phyloP scores from a whole-genome alignment of 2,113 vertebrate species.

The Psammodynastes pulverulentus region DNA sequence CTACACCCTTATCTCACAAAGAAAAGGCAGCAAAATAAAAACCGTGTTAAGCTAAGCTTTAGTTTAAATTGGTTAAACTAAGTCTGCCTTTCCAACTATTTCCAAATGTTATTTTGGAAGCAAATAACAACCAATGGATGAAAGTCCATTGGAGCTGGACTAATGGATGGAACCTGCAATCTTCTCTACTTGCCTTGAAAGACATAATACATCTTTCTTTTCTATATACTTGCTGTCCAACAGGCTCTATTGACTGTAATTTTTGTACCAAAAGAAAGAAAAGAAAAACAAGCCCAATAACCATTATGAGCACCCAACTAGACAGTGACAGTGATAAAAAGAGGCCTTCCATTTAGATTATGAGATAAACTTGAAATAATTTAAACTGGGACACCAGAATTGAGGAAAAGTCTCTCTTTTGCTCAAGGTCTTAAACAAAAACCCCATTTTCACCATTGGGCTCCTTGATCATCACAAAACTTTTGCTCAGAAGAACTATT shows the following conservation, averaged over 20 bases:
- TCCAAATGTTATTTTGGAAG: neutral
- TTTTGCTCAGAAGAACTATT: conserved; percentile 1
- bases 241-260: neutral
- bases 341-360: neutral
- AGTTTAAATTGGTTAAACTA: neutral
- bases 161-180: neutral
- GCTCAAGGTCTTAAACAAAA: neutral
- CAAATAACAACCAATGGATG: neutral
- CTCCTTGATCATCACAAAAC: conserved; percentile 24
- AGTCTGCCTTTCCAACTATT: neutral
- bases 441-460: neutral
- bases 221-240: neutral
- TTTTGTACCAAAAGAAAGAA: neutral
- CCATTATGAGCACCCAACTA: conserved; percentile 30
- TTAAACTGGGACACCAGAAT: neutral
- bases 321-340: neutral
- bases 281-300: conserved; percentile 20
- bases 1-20: neutral
- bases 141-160: neutral
- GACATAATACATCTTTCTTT: neutral
- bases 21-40: neutral
- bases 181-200: neutral
- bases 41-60: neutral
- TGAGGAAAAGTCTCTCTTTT: neutral
- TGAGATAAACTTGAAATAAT: neutral